phyloP scores from a whole-genome alignment of 2,113 vertebrate species.

The Tylochromis polylepis region DNA sequence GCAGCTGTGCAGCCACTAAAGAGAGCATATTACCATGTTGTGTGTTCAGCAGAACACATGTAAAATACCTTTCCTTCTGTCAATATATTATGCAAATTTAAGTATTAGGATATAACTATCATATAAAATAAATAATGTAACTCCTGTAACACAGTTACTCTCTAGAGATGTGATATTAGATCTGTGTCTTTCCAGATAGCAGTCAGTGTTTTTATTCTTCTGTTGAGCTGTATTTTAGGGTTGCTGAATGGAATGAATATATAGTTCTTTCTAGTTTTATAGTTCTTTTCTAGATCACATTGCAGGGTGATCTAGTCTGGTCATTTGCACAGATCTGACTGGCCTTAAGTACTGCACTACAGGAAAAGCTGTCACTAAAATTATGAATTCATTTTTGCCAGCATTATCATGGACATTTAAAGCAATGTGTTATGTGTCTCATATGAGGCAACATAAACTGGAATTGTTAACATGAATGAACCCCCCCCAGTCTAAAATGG shows the following conservation, averaged over 20 bases:
- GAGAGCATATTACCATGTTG: background rate
- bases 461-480: background rate
- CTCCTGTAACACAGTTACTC: background rate
- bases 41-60: conserved; percentile 19
- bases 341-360: background rate
- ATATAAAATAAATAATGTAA: background rate
- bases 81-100: background rate
- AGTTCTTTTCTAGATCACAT: no score
- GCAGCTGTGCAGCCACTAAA: background rate
- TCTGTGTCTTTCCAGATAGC: background rate
- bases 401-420: background rate
- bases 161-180: background rate
- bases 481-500: background rate
- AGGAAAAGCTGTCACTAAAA: background rate
- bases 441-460: background rate
- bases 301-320: background rate
- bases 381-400: background rate
- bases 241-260: background rate
- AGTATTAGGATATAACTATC: background rate
- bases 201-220: background rate
- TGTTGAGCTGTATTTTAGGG: background rate
- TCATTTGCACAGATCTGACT: background rate
- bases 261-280: no score
- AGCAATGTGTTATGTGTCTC: background rate
- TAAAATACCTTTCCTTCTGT: conserved; percentile 5